Base-by-base conservation (phyloP, 2,113 vertebrate species). In the Chamaea fasciata region DNA sequence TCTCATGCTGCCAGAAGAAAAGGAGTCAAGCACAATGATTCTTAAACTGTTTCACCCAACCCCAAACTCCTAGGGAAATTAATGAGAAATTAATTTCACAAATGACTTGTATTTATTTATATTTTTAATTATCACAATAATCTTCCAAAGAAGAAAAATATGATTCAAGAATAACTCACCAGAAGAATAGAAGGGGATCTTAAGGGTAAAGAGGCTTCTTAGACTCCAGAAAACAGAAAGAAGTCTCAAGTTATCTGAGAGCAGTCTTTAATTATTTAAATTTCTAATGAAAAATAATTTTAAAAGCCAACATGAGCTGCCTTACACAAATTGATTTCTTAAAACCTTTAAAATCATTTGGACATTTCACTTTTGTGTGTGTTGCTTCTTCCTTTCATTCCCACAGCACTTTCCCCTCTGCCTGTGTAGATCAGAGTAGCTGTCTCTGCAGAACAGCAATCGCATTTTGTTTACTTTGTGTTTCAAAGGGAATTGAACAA, bases 401-500 rank as follows among this genome's bases (percentile, higher is more conserved):
- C 56, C 19, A 18, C 60, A 83, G 69, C 71, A 64, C 64, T 44
- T 64, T 93, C 64, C 44, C 77, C 83, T 87, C 77, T 82, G 91
- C 70, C 77, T 76, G 73, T 33, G 74, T 31, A 60, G 87, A 94
- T 91, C 92, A 92, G 65, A 92, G 80, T 60, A 46, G 86, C 73
- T 94, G 87, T 74, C 76, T 87, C 78, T 90, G 83, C 86, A 92
- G 80, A 95, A 46, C 86, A 86, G 73, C 80, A 94, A 89, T 92
- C 93, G 88, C 83, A 81, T 96, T 95, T 93, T 95, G 94, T 96
- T 97, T 95, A 89, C 80, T 81, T 93, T 89, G 73, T 94, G 86
- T 96, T 94, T 92, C 93, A 90, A 92, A 96, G 88, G 83, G 95
- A 96, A 93, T 95, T 90, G 95, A 93, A 93, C 92, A 92, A 95